These are phyloP conservation scores for Schrankia costaestrigalis DNA, from an alignment of 2,888 invertebrate species.

Conservation along the genomic window DNA sequence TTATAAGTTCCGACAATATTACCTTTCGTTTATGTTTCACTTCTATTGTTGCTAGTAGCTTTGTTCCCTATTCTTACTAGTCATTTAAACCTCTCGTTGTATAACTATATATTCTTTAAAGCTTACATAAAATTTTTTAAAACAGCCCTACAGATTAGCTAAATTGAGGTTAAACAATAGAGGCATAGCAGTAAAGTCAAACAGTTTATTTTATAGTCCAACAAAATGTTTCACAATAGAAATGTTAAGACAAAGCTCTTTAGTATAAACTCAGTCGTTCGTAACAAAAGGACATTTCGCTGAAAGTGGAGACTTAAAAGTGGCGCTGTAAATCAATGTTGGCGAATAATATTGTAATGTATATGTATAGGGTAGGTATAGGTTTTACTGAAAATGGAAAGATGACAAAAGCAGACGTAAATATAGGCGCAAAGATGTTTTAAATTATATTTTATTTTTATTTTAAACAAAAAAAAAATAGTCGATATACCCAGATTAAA, in stretches of 20 bases:
- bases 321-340: slow-evolving; percentile 59
- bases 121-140: slow-evolving; percentile 18
- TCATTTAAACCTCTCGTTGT: slow-evolving; percentile 8
- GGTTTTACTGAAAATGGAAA: slow-evolving; percentile 27
- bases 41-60: too few species aligned
- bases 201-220: slow-evolving; percentile 67
- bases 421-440: background rate
- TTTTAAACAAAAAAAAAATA: too few species aligned
- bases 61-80: slow-evolving; percentile 4
- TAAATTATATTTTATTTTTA: too few species aligned
- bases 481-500: too few species aligned
- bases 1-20: too few species aligned
- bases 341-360: slow-evolving; percentile 58
- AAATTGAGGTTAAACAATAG: slow-evolving; percentile 48
- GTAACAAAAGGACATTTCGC: slow-evolving; percentile 69
- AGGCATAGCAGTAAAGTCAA: slow-evolving; percentile 54
- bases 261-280: slow-evolving; percentile 62
- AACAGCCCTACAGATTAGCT: slow-evolving; percentile 36
- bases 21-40: too few species aligned
- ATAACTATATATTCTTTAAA: slow-evolving; percentile 18
- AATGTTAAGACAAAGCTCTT: slow-evolving; percentile 65
- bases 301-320: slow-evolving; percentile 48
- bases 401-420: background rate
- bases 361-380: slow-evolving; percentile 30
- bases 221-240: slow-evolving; percentile 56